Evolutionary conservation across 2,797 vertebrate genomes (phyloP).

Genomic region (Dallia pectoralis): DNA sequence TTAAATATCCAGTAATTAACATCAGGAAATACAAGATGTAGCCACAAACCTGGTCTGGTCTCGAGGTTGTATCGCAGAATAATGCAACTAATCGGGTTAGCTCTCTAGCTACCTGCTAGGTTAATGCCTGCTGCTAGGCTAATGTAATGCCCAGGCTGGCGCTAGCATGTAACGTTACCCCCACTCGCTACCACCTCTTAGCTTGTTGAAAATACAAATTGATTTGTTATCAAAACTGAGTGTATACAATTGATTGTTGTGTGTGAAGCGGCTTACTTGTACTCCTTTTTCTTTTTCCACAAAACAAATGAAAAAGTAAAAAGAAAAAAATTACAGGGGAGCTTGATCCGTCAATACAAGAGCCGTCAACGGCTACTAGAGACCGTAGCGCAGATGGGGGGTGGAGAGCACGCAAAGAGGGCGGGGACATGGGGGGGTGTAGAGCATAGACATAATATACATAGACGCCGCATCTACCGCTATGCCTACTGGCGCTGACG

Average conservation of each 20-base stretch:
- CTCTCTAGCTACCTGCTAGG: constrained; percentile 41
- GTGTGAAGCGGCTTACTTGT: constrained; percentile 69
- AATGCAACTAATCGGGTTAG: constrained; percentile 58
- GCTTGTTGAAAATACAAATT: constrained; percentile 20
- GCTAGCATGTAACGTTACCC: constrained; percentile 41
- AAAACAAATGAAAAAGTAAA: constrained; percentile 75
- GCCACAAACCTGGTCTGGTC: constrained; percentile 82
- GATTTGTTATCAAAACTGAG: constrained; percentile 21
- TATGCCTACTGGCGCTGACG: too few species aligned
- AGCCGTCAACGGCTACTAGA: constrained; percentile 83
- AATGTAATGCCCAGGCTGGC: constrained; percentile 33
- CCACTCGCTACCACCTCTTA: constrained; percentile 27
- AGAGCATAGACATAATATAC: too few species aligned
- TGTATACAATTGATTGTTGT: constrained; percentile 38
- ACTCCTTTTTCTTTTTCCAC: constrained; percentile 66
- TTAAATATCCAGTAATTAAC: neutral
- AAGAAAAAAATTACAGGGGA: constrained; percentile 65
- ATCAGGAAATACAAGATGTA: constrained; percentile 13
- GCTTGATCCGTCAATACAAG: constrained; percentile 74
- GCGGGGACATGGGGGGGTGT: too few species aligned
- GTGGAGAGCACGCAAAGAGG: constrained; percentile 24
- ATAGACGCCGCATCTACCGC: too few species aligned
- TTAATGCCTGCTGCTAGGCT: too few species aligned
- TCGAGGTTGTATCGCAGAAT: constrained; percentile 78
- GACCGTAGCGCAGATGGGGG: constrained; percentile 52